Base-by-base conservation (phyloP, 2,113 vertebrate genomes). In the Microtus ochrogaster region DNA sequence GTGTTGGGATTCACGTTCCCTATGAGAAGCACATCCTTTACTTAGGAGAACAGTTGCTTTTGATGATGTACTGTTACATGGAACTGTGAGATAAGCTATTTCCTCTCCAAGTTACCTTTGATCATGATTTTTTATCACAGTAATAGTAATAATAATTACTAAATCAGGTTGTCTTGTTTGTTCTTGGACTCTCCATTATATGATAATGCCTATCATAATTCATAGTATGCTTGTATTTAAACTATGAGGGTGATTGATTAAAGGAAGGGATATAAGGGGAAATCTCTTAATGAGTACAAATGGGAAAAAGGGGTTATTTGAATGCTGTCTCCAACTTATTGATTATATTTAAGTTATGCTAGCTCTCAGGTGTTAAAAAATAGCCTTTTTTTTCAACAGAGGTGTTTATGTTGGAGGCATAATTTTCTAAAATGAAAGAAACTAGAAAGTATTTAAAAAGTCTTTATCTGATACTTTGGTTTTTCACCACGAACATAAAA, bases 361-460 rank as follows among this genome's bases (percentile, higher is more conserved):
- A 93, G 78, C 13, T 81, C 28, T 96, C n/a, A 92, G 33, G 73
- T 89, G n/a, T 90, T 94, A 94, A 74, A 58, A 58, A 92, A 63
- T 5, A 77, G 5, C 70, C 44, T 91, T 88, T 91, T 85, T 65
- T 84, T 3, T 4, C 95, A 94, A 65, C 83, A 92, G 92, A 91
- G 1, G 1, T 81, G 72, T 68, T 85, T 33, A 9, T 85, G 58
- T 36, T 10, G 79, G 61, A 39, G 76, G 7, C 70, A 89, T 77
- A 84, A 30, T 93, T 92, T 89, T 39, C 73, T 55, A 92, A 89
- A 89, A 77, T 90, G 83, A 94, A 77, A 28, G 21, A 70, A 89
- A 79, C 28, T 82, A 89, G 58, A 91, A 85, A 47, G 14, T n/a
- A 44, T 74, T 77, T 77, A 84, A 4, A 79, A 91, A 79, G 55